Base-by-base conservation (phyloP, 1,140 invertebrate genomes). In the Chironomus tepperi region DNA sequence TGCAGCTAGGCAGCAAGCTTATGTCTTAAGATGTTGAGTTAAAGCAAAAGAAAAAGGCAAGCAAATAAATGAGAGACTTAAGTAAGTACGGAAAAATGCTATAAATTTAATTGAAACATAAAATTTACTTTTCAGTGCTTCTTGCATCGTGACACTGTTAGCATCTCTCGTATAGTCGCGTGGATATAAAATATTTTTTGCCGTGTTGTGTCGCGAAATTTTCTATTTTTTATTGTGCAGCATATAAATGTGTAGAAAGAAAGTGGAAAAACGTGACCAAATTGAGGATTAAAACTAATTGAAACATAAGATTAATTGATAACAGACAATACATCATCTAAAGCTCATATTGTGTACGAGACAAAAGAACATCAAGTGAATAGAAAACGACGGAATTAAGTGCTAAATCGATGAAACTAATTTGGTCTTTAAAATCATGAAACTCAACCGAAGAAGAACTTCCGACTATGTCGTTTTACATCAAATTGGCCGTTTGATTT, bases 101-200 rank as follows among this genome's bases (percentile, higher is more conserved):
- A 57, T 57, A 57, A 57, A 57, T 57, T 57, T 57, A 57, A 57
- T 57, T 57, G 47, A 57, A 57, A 57, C 47, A 57, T 57, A 57
- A 57, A 57, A 70, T 18, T 70, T 70, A 10, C 65, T 19, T 21
- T 70, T 21, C 65, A 70, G 65, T 70, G 18, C 10, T 70, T 70
- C 19, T 70, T 19, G 18, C 19, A 70, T 19, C 65, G 65, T 19
- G 65, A 18, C 19, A 9, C 65, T 70, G 65, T 21, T 70, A 70
- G 18, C 18, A 70, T 70, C 65, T 16, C 12, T 16, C 64, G 2
- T 70, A 7, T 19, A 10, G 9, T 70, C 16, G 3, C n/a, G 16
- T 70, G 3, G 16, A 19, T 70, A n/a, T 57, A 57, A 1, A 57
- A n/a, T 57, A 12, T 12, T n/a, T 12, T 57, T 12, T 12, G 12